A percentile compares a stretch with the other conserved stretches of the same genome.
phyloP scores from a whole-genome alignment of 2,113 vertebrate genomes.

The Panthera uncia region DNA sequence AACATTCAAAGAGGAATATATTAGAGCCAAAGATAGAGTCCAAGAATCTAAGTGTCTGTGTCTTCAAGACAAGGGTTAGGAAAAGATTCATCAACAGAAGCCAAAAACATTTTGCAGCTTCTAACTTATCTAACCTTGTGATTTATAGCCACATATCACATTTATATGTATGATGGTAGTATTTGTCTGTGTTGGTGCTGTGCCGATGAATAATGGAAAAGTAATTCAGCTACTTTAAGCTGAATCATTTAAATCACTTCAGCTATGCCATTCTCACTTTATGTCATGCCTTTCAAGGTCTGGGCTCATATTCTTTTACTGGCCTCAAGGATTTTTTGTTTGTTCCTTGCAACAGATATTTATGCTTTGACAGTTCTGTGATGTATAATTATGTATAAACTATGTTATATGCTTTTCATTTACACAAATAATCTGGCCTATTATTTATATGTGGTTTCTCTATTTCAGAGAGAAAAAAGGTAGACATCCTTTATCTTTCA shows the following conservation, averaged over 20 bases:
- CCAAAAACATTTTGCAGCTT: not conserved
- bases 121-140: constrained; percentile 44
- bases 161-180: not conserved
- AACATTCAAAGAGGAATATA: constrained; percentile 63
- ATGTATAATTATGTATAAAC: not conserved
- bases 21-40: constrained; percentile 52
- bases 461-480: not conserved
- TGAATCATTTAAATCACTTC: constrained; percentile 26
- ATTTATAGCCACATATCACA: constrained; percentile 15
- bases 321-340: constrained; percentile 52
- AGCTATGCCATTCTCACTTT: not conserved
- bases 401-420: not conserved
- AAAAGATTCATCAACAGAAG: constrained; percentile 7
- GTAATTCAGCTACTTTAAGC: constrained; percentile 10
- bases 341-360: constrained; percentile 25
- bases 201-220: constrained; percentile 43
- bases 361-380: not conserved
- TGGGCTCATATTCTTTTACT: not conserved
- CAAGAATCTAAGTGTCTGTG: constrained; percentile 14
- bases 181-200: not conserved
- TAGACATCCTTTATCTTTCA: not conserved
- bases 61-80: not conserved
- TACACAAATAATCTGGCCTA: not conserved
- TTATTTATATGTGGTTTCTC: not conserved
- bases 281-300: constrained; percentile 8